Base-by-base conservation (phyloP, 2,797 vertebrate species). In the Manis pentadactyla region DNA sequence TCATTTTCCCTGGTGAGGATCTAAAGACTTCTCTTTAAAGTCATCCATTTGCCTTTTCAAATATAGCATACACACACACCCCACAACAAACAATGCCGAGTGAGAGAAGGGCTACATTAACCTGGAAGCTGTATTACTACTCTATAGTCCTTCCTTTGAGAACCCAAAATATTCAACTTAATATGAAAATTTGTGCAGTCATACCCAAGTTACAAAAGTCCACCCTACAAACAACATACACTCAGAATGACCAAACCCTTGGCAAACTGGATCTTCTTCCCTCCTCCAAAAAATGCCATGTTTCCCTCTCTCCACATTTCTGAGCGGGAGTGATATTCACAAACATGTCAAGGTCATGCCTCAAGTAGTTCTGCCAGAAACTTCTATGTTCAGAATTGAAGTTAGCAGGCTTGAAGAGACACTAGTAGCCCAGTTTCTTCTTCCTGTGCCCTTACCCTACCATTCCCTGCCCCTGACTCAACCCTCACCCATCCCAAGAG, bases 11-110 rank as follows among this genome's bases (percentile, higher is more conserved):
- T 51, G 27, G 59, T 9, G 5, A 69, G 42, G 27, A 91, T 71
- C 63, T n/a, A 55, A 68, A 29, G 37, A 93, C 27, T 79, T 95
- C 59, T 82, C 57, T 82, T 69, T 91, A 83, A 82, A 95, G 73
- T 87, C 18, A 68, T 11, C 4, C 51, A 73, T 59, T 77, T 91
- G 18, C 27, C 49, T 51, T 73, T 85, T 93, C 68, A 29, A 51
- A 71, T 42, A 74, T 57, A 88, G 15, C 29, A 75, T 13, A 4
- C 13, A 7, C 14, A 19, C 34, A 63, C 37, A 31, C 9, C 7
- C 13, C 9, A 93, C 89, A 89, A 90, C 27, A 93, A 90, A 63
- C 49, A 81, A 34, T n/a, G n/a, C 27, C 37, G 46, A 77, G 13
- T 19, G 34, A 2, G 57, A 14, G 15, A 89, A 87, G 23, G 27